Evolutionary conservation across 1,140 invertebrate species (phyloP).

Genomic region (Whitmania pigra): DNA sequence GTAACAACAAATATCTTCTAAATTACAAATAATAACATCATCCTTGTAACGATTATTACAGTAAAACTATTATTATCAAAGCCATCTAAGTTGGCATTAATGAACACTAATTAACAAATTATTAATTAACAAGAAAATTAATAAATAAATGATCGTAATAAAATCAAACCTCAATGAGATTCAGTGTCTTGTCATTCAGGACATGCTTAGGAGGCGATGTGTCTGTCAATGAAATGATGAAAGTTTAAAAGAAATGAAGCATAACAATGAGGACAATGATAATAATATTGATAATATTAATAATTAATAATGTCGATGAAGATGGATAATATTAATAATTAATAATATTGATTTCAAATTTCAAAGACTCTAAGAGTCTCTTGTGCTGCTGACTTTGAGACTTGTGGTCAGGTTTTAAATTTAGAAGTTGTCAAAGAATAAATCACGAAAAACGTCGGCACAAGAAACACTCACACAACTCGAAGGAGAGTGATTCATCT

Average conservation of each 20-base stretch:
- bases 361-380: no score
- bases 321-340: not conserved
- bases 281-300: not conserved
- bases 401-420: no score
- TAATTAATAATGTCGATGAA: constrained; percentile 10
- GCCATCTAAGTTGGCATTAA: no score
- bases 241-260: not conserved
- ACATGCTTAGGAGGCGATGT: constrained; percentile 56
- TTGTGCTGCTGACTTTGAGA: no score
- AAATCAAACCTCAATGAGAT: constrained; percentile 28
- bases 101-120: no score
- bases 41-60: no score
- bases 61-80: no score
- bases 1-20: no score
- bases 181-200: constrained; percentile 28
- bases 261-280: not conserved
- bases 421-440: not conserved
- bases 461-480: constrained; percentile 55
- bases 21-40: no score
- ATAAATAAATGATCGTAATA: not conserved
- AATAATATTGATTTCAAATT: no score
- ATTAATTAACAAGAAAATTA: no score
- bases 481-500: constrained; percentile 51
- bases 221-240: constrained; percentile 45
- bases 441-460: not conserved